Evolutionary conservation across 2,113 vertebrate species (phyloP), one percentile per base, ranked within the genome.

Genomic region (Hipposideros armiger): DNA sequence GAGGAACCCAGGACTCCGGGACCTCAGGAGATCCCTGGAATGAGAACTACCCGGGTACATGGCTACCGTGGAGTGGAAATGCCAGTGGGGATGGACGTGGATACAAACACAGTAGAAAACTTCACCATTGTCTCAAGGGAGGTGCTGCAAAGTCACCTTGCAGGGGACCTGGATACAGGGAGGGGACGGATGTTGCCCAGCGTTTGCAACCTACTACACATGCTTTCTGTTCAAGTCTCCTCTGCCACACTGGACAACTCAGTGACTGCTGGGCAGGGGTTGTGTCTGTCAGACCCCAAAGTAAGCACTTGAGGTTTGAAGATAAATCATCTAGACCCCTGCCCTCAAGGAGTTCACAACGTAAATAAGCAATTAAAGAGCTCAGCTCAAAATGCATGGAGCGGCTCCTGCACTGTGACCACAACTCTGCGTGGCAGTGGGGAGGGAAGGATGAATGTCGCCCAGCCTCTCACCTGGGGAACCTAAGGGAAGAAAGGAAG

Each of bases 131-230:
- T 15, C 54, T 54, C 64, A 42, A 72, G 24, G 22, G 13, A 58
- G 62, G 6, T 26, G 10, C 20, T 78, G 11, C 47, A 5, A 11
- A 67, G 2, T 54, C 24, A 26, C 4, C 45, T 56, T 42, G 42
- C 56, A 52, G 85, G 67, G 0, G 14, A 11, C 28, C 1, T 0
- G 17, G 17, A 16, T 7, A 50, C 20, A 64, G 4, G 4, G 26
- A 28, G 10, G 36, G 20, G 6, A 47, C 32, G 40, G 2, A 1
- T 24, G 3, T 4, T 15, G 20, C 56, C 22, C 14, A 4, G 13
- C n/a, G 5, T 81, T 28, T 50, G 47, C 45, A 30, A 30, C 13
- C 52, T n/a, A 16, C 5, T 45, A 36, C 6, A 15, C 8, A 1
- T 45, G 36, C 17, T 45, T 84, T 52, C 7, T 42, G 42, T 67